phyloP scores from a whole-genome alignment of 2,888 invertebrate species.

The Labia minor region DNA sequence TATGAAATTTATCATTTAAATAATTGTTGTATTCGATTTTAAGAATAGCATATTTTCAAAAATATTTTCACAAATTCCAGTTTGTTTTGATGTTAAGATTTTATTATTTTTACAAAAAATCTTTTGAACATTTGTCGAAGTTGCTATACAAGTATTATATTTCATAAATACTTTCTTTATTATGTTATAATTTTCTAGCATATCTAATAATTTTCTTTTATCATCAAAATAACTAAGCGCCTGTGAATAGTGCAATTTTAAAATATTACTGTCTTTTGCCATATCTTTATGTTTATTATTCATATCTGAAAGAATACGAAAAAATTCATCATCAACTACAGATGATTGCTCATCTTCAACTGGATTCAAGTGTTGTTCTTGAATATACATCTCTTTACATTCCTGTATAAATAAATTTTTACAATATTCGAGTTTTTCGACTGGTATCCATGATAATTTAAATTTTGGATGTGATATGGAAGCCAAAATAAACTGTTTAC shows the following conservation, averaged over 20 bases:
- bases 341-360: not conserved
- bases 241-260: not conserved
- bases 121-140: not conserved
- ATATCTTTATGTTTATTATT: not conserved
- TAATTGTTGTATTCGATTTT: not conserved
- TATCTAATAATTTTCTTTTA: conserved; percentile 2
- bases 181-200: not conserved
- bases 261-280: not conserved
- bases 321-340: not conserved
- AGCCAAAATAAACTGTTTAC: not conserved
- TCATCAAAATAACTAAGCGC: not conserved
- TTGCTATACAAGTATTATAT: not conserved
- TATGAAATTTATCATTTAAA: no score
- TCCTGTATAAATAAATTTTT: not conserved
- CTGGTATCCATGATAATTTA: not conserved
- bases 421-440: not conserved
- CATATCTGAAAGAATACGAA: not conserved
- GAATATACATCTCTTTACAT: not conserved
- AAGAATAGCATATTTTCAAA: not conserved
- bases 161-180: not conserved
- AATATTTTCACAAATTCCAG: not conserved
- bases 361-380: not conserved
- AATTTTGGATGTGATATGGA: not conserved
- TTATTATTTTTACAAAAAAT: not conserved
- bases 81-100: not conserved